Base-by-base conservation (phyloP, 2,888 invertebrate species). In the Hypena proboscidalis region DNA sequence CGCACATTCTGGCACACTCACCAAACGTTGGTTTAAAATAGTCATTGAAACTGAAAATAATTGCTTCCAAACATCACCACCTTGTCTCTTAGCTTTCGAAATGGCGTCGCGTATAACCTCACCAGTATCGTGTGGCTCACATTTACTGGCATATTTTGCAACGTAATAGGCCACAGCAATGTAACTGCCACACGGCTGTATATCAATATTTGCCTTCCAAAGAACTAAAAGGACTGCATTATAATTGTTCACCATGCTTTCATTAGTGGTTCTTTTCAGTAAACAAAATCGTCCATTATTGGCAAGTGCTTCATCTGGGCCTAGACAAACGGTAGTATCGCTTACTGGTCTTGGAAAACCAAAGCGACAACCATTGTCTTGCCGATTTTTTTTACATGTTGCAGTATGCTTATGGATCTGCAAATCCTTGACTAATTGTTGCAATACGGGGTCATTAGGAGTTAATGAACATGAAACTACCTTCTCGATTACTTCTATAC, bases 191-290 rank as follows among this genome's bases (percentile, higher is more conserved):
- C 70, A 74, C 2, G 73, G 74, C 34, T 77, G 73, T 0, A 79
- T 45, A 30, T 75, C 71, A 33, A 79, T 79, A 29, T 78, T 77
- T 2, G 50, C 77, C 19, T 60, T 9, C 71, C 71, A 74, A 23
- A 77, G 3, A 6, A 21, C 25, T 8, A 72, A 19, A 7, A 74
- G 27, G 11, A 5, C 14, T 9, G 65, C 4, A 55, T 70, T 75
- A 36, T 74, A 76, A 49, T 74, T 77, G 11, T 77, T 77, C 0
- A 67, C 46, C 58, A 64, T 58, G 2, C 0, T 36, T 62, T 68
- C 58, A 0, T 59, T 25, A 15, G 59, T 10, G 0, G 27, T 61
- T 57, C 74, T 26, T 67, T 63, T 62, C 10, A 77, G 29, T 11
- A 47, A 9, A 49, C 68, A 72, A 34, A 74, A 67, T 40, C 72